These are phyloP conservation scores for Mimumesa dahlbomi DNA, from an alignment of 2,888 invertebrate genomes.

Conservation along the genomic window DNA sequence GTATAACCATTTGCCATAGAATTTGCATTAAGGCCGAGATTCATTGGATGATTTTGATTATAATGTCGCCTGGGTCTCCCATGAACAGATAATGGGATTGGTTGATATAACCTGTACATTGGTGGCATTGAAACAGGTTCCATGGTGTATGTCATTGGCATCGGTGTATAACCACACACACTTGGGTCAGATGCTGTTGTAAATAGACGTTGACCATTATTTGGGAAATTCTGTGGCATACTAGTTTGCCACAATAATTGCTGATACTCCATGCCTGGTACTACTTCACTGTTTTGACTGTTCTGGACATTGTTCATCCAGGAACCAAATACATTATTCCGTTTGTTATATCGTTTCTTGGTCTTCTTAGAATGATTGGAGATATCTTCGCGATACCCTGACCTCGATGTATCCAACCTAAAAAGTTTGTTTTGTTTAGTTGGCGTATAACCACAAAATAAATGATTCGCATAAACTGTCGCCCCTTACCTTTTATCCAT, in stretches of 20 bases:
- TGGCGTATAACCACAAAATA: background rate
- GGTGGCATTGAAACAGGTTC: slow-evolving; percentile 86
- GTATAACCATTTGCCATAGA: slow-evolving; percentile 69
- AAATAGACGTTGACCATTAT: slow-evolving; percentile 81
- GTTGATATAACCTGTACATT: slow-evolving; percentile 82
- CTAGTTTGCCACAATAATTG: slow-evolving; percentile 70
- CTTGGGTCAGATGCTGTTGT: slow-evolving; percentile 80
- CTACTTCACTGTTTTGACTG: slow-evolving; percentile 29
- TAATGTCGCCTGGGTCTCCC: slow-evolving; percentile 63
- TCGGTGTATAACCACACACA: slow-evolving; percentile 79
- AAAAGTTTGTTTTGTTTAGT: slow-evolving; percentile 1
- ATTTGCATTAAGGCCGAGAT: slow-evolving; percentile 31
- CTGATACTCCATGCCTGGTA: slow-evolving; percentile 65
- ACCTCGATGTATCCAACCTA: slow-evolving; percentile 55
- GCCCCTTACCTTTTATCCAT: slow-evolving; percentile 47
- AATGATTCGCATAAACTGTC: background rate
- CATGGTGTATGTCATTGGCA: slow-evolving; percentile 81
- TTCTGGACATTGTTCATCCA: slow-evolving; percentile 37
- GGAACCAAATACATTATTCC: slow-evolving; percentile 8
- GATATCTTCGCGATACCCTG: slow-evolving; percentile 42
- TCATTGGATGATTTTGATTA: slow-evolving; percentile 51
- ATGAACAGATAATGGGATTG: slow-evolving; percentile 69
- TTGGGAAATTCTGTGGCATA: slow-evolving; percentile 56
- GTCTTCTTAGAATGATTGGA: slow-evolving; percentile 57
- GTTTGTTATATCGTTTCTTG: slow-evolving; percentile 60